Evolutionary conservation across 2,888 invertebrate genomes (phyloP).

Genomic region (Andrena bucephala): DNA sequence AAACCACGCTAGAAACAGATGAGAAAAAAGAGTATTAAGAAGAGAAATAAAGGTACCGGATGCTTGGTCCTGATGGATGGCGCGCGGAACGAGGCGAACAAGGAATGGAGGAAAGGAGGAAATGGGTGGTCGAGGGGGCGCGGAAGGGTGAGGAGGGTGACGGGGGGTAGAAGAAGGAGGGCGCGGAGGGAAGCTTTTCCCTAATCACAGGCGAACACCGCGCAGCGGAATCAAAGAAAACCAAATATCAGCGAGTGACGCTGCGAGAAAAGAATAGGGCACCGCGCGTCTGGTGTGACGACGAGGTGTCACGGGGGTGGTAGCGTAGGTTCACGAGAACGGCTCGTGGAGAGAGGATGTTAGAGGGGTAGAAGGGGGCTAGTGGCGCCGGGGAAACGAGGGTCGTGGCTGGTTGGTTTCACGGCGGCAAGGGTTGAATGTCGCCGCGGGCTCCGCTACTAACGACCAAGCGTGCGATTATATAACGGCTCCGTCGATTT

Average conservation of each 20-base stretch:
- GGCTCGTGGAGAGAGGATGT: constrained; percentile 55
- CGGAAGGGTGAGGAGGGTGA: neutral
- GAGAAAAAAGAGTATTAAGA: neutral
- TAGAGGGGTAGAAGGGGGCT: constrained; percentile 49
- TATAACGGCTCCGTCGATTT: constrained; percentile 71
- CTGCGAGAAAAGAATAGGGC: constrained; percentile 65
- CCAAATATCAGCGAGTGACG: constrained; percentile 72
- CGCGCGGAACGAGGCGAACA: constrained; percentile 21
- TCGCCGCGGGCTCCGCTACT: constrained; percentile 76
- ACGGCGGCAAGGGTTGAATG: constrained; percentile 78
- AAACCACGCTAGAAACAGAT: neutral
- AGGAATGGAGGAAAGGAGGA: constrained; percentile 15
- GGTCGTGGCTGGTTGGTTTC: constrained; percentile 69
- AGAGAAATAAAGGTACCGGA: constrained; percentile 42
- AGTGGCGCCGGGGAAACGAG: constrained; percentile 61
- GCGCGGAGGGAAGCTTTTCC: constrained; percentile 64
- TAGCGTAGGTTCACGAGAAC: constrained; percentile 53
- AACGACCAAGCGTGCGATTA: constrained; percentile 78
- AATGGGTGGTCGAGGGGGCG: neutral
- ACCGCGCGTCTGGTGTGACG: constrained; percentile 57
- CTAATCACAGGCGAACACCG: constrained; percentile 70
- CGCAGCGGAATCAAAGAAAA: constrained; percentile 72
- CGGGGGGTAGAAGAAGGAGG: constrained; percentile 33
- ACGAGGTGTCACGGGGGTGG: constrained; percentile 65
- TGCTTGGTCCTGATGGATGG: constrained; percentile 44